phyloP scores from a whole-genome alignment of 2,113 vertebrate species.

The Epinephelus cyanopodus region DNA sequence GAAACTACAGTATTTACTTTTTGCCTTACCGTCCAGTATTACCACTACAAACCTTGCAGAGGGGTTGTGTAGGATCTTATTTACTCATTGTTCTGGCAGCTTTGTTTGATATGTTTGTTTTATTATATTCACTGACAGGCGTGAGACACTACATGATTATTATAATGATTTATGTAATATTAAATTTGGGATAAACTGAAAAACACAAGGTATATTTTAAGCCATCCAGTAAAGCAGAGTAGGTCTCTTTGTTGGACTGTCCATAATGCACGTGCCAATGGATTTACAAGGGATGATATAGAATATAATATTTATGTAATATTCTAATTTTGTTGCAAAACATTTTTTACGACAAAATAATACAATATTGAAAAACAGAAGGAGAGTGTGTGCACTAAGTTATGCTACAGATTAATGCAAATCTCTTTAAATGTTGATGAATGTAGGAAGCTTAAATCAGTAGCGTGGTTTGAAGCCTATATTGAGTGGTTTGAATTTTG shows the following conservation, averaged over 20 bases:
- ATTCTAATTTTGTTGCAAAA: slow-evolving; percentile 50
- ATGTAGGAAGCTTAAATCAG: slow-evolving; percentile 38
- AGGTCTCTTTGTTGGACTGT: slow-evolving; percentile 30
- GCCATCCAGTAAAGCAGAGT: slow-evolving; percentile 27
- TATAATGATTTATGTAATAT: neutral
- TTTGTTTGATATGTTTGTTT: slow-evolving; percentile 48
- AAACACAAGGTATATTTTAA: slow-evolving; percentile 5
- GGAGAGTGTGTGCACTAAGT: slow-evolving; percentile 43
- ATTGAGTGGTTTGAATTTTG: slow-evolving; percentile 66
- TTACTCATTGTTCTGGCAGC: slow-evolving; percentile 60
- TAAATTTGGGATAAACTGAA: slow-evolving; percentile 26
- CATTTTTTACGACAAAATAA: slow-evolving; percentile 45
- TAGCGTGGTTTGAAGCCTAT: slow-evolving; percentile 42
- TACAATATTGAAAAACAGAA: slow-evolving; percentile 14
- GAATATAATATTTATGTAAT: slow-evolving; percentile 41
- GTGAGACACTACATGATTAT: slow-evolving; percentile 33
- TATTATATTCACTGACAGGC: slow-evolving; percentile 36
- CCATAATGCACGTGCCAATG: slow-evolving; percentile 62
- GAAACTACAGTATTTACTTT: slow-evolving; percentile 34
- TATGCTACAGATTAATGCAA: slow-evolving; percentile 42
- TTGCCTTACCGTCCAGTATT: slow-evolving; percentile 63
- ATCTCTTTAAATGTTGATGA: slow-evolving; percentile 29
- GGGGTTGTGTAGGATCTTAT: slow-evolving; percentile 24
- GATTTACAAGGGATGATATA: slow-evolving; percentile 64
- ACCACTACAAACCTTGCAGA: slow-evolving; percentile 9